Evolutionary conservation across 2,113 vertebrate species (phyloP), one percentile per base, ranked within the genome.

Genomic region (Ochotona curzoniae): DNA sequence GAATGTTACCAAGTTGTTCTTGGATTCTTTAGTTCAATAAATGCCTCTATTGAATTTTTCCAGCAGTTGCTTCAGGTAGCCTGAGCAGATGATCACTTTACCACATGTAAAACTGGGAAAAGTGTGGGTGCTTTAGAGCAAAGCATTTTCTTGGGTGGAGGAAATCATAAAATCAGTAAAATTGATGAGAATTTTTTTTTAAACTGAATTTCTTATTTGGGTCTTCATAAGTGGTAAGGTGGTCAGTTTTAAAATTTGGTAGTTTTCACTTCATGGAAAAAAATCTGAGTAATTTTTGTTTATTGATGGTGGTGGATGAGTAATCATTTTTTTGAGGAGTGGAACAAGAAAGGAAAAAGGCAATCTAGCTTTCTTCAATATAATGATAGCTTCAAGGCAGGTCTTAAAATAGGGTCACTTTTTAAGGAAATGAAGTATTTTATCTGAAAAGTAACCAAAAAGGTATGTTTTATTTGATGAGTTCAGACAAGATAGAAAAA

Each of bases 1-100:
- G 90, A 90, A 73, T 84, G n/a, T 89, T 95, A 95, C 83, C 64
- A 28, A 88, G 76, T 84, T 91, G 12, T 70, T 94, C 15, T 32
- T 85, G 0, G 4, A 63, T 75, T 94, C 60, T 69, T 88, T 49
- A 38, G 70, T 89, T 49, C 26, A 71, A 28, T 88, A 89, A 95
- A 95, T 91, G 51, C 47, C 28, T 69, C 26, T 66, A 73, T 83
- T 96, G 66, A 89, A 79, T 84, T 83, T 90, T 87, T 95, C 38
- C 67, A 95, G 60, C 63, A 69, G 60, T 90, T 70, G 57, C 67
- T 95, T 94, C 83, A 26, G 89, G 28, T 84, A 73, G 47, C 8
- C 21, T 81, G 70, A 87, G 74, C 88, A 38, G 66, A 67, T 74
- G 14, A 44, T 93, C 32, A 44, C 0, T 60, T 35, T 30, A 26